Evolutionary conservation across 2,113 vertebrate genomes (phyloP).

Genomic region (Callochromis pleurospilus): DNA sequence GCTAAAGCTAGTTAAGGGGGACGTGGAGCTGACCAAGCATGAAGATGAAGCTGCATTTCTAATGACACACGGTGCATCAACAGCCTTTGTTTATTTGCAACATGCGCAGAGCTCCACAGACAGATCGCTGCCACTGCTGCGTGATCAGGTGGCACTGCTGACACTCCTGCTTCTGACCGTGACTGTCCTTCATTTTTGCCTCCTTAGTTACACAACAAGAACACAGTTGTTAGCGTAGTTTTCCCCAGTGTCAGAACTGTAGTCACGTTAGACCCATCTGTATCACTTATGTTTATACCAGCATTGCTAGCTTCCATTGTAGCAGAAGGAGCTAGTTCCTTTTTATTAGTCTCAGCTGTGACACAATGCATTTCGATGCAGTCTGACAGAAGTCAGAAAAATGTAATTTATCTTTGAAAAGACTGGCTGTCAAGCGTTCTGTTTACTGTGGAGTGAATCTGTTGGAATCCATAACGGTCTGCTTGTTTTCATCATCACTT

Average conservation of each 20-base stretch:
- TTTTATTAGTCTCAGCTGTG: neutral
- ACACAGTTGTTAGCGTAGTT: neutral
- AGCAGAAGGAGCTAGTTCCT: neutral
- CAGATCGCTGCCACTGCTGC: neutral
- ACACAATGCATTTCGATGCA: neutral
- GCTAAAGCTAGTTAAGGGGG: conserved; percentile 1
- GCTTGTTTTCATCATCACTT: neutral
- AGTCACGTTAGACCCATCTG: neutral
- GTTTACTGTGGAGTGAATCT: neutral
- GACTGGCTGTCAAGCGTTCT: neutral
- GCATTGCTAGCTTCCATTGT: neutral
- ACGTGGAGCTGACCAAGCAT: conserved; percentile 12
- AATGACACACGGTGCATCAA: conserved; percentile 3
- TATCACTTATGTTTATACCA: neutral
- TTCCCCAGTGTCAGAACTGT: neutral
- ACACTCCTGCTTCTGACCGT: neutral
- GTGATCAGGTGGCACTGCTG: neutral
- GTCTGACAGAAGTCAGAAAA: neutral
- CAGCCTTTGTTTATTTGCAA: conserved; percentile 15
- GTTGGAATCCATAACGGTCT: neutral
- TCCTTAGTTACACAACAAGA: neutral
- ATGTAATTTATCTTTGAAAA: accelerated
- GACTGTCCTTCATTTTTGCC: neutral
- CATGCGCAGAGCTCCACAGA: neutral
- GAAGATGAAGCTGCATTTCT: conserved; percentile 4